Evolutionary conservation across 1,140 invertebrate species (phyloP).

Genomic region (Trichomalopsis sarcophagae): DNA sequence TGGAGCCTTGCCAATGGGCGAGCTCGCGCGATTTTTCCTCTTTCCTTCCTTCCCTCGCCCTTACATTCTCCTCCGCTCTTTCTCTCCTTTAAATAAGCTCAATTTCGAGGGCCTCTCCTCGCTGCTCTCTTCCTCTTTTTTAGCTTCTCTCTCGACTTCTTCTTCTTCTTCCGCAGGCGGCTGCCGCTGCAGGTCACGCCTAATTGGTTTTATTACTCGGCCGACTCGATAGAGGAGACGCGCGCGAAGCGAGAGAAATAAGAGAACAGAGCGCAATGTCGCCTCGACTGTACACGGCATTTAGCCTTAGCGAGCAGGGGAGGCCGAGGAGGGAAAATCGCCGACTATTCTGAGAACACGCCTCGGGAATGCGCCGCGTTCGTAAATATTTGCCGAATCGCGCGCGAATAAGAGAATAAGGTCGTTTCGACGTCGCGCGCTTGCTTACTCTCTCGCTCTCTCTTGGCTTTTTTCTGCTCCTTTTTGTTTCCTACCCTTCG

Average conservation of each 20-base stretch:
- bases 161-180: neutral
- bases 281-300: conserved; percentile 7
- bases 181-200: conserved; percentile 50
- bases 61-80: neutral
- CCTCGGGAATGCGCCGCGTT: conserved; percentile 22
- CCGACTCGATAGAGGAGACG: conserved; percentile 11
- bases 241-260: conserved; percentile 9
- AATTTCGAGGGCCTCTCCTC: conserved; percentile 23
- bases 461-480: neutral
- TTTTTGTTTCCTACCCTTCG: neutral
- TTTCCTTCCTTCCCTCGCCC: conserved; percentile 14
- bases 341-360: conserved; percentile 32
- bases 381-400: conserved; percentile 41
- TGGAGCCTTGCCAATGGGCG: conserved; percentile 69
- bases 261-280: neutral
- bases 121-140: neutral
- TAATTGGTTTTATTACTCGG: conserved; percentile 70
- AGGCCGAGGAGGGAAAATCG: conserved; percentile 16
- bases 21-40: conserved; percentile 60
- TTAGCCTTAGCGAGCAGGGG: neutral
- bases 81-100: conserved; percentile 42
- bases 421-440: neutral
- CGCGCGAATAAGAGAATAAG: conserved; percentile 37
- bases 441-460: neutral
- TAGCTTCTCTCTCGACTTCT: neutral